Base-by-base conservation (phyloP, 2,113 vertebrate species). In the Proterorhinus semilunaris region DNA sequence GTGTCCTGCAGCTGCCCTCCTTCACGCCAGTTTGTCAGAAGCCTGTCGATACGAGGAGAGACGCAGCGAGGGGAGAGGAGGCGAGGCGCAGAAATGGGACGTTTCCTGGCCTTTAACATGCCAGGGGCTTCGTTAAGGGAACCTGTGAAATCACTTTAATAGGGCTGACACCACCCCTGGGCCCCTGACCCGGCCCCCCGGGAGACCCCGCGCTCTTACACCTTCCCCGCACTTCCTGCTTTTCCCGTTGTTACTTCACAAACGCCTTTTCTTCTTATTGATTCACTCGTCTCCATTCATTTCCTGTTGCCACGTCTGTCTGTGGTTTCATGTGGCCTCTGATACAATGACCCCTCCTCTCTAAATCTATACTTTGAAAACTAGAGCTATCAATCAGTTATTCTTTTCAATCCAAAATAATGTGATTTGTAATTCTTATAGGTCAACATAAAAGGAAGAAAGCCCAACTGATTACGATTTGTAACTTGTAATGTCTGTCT, bases 131-230 rank as follows among this genome's bases (percentile, higher is more conserved):
- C 86, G 80, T 93, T 92, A 92, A 92, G 83, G 88, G 77, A 92
- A 92, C 88, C 90, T 91, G 91, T 91, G 88, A 91, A 93, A 90
- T 90, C 90, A 88, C 89, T 92, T 92, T 92, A 92, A 92, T 92
- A 89, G 90, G 27, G 83, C 86, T 92, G 90, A 92, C 90, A 92
- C 90, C 84, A 91, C 90, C 90, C 87, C 89, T 89, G 88, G 87
- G 90, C 89, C 87, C 86, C 63, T 88, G 88, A 89, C 87, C 86
- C 49, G 47, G 72, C 72, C 75, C 21, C 91, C 82, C 86, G 50
- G 17, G 87, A 89, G 89, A 89, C 80, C 69, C 71, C 51, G 72
- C 69, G 74, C 71, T 72, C 71, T 75, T 67, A 42, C 53, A 69
- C 58, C 71, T 75, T 69, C 46, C 52, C 69, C 51, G 59, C 44